phyloP scores from a whole-genome alignment of 2,797 vertebrate genomes.

The Enteromius treurensis region DNA sequence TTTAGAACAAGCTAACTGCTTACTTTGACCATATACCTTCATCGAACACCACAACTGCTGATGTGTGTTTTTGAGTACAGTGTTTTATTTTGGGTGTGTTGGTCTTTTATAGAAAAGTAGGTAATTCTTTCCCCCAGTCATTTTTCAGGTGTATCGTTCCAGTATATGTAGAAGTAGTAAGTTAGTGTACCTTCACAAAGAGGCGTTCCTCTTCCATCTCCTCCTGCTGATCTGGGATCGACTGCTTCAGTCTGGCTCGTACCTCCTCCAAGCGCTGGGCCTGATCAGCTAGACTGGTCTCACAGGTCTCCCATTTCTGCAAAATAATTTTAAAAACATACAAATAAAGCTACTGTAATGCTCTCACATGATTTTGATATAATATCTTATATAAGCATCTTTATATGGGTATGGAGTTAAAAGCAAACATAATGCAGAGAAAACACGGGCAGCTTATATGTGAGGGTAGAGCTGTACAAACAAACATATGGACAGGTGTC shows the following conservation, averaged over 20 bases:
- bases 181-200: conserved; percentile 78
- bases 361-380: background rate
- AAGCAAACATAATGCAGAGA: background rate
- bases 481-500: conserved; percentile 7
- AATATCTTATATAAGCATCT: background rate
- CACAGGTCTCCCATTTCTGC: conserved; percentile 86
- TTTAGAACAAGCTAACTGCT: background rate
- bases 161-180: background rate
- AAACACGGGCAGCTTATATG: background rate
- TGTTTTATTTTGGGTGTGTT: background rate
- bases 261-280: conserved; percentile 73
- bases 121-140: background rate
- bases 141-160: background rate
- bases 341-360: background rate
- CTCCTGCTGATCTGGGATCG: conserved; percentile 79
- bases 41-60: background rate
- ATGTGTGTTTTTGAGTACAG: background rate
- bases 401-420: background rate
- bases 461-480: background rate
- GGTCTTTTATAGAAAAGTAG: background rate
- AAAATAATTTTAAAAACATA: background rate
- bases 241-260: conserved; percentile 76
- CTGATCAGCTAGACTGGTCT: conserved; percentile 75
- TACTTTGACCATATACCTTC: background rate
- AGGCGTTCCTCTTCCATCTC: conserved; percentile 75